Evolutionary conservation across 2,113 vertebrate genomes (phyloP).

Genomic region (Alaudala cheleensis): DNA sequence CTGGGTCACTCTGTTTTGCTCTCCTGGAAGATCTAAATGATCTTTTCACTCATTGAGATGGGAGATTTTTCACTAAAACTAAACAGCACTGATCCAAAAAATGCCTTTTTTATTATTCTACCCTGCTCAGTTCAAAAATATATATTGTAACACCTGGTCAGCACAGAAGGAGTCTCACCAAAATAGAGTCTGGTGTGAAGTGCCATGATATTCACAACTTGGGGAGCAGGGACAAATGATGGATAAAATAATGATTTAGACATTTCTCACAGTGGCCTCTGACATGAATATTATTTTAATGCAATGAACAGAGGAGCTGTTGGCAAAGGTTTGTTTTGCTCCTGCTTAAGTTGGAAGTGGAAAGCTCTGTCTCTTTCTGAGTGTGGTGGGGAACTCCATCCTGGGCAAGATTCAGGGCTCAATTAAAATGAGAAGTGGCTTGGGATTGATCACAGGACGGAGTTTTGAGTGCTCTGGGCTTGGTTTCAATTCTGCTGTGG

Average conservation of each 20-base stretch:
- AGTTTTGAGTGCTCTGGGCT: neutral
- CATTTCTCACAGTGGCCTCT: neutral
- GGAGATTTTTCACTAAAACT: neutral
- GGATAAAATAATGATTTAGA: neutral
- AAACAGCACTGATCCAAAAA: neutral
- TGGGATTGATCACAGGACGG: neutral
- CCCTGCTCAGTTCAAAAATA: neutral
- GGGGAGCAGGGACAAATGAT: neutral
- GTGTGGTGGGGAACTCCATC: neutral
- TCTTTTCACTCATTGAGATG: neutral
- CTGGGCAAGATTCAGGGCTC: neutral
- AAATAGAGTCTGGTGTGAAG: neutral
- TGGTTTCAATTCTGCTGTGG: slow-evolving; percentile 27
- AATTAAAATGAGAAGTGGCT: neutral
- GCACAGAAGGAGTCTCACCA: neutral
- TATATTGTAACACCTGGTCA: rapidly evolving
- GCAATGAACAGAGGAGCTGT: neutral
- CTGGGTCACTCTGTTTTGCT: neutral
- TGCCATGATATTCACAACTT: neutral
- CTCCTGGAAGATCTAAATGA: neutral
- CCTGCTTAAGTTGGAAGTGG: neutral
- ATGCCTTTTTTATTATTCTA: neutral
- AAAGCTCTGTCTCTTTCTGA: neutral
- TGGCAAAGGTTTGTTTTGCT: neutral
- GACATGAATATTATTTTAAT: neutral